Base-by-base conservation (phyloP, 2,888 invertebrate genomes). In the Apeira syringaria region DNA sequence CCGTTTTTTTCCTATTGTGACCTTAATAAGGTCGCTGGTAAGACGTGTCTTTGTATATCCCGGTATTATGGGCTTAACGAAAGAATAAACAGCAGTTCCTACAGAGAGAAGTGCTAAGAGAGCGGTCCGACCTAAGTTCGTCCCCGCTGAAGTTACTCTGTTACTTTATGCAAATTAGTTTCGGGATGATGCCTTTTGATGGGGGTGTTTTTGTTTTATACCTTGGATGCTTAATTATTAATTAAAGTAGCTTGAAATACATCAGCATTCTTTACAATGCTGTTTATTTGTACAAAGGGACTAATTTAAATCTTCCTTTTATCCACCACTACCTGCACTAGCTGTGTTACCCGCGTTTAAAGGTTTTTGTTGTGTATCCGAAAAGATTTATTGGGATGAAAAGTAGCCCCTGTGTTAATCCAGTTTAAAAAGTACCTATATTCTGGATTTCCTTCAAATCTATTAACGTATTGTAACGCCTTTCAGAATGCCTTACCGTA, bases 151-250 rank as follows among this genome's bases (percentile, higher is more conserved):
- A 59, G 47, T 61, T 59, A 55, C 47, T 61, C 64, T 59, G 47
- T 61, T 59, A 55, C 47, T 61, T 64, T 59, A 71, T 65, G 69
- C 57, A 68, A 73, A 74, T 70, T 65, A 68, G 58, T 47, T 56
- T 49, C 41, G 40, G 42, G 54, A 56, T 59, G 55, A 60, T 59
- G 60, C 61, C 57, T 54, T 66, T 52, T 62, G 59, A 64, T 61
- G 52, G 43, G 53, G 55, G 57, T 60, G 52, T 59, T 64, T 64
- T 61, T 59, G 56, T 64, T 61, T 56, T 43, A 47, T 25, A 34
- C 39, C 26, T 25, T 18, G 10, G 11, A 25, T 33, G 40, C 18
- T 37, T 37, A 33, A 47, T 31, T 29, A 41, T 47, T 41, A 47
- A 47, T 47, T 37, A 47, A 20, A 34, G 38, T 44, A 35, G 30